phyloP scores from a whole-genome alignment of 2,797 vertebrate genomes.

The Masticophis lateralis region DNA sequence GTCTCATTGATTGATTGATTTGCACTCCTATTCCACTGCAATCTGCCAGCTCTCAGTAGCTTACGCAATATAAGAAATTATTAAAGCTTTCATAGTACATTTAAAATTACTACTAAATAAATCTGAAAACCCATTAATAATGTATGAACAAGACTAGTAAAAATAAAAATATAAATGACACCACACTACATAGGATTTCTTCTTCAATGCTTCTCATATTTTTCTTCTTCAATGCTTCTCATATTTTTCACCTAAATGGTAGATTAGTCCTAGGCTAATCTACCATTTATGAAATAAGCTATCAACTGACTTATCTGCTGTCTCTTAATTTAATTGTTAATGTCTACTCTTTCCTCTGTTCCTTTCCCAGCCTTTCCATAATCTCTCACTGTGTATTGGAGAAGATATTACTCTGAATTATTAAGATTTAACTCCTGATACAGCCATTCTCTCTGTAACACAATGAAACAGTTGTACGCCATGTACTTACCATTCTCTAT shows the following conservation, averaged over 20 bases:
- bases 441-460: neutral
- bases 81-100: neutral
- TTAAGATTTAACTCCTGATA: neutral
- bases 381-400: neutral
- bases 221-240: neutral
- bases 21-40: neutral
- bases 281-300: neutral
- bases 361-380: neutral
- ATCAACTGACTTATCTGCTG: neutral
- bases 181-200: neutral
- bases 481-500: conserved; percentile 80
- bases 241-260: neutral
- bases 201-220: neutral
- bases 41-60: neutral
- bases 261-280: neutral
- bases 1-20: neutral
- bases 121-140: neutral
- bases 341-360: neutral
- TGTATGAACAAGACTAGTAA: neutral
- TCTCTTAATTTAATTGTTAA: neutral
- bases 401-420: neutral
- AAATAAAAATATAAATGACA: neutral
- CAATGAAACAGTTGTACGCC: neutral
- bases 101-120: neutral
- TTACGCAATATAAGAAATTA: neutral